phyloP scores from a whole-genome alignment of 2,888 invertebrate species.

The Petrolisthes cinctipes region DNA sequence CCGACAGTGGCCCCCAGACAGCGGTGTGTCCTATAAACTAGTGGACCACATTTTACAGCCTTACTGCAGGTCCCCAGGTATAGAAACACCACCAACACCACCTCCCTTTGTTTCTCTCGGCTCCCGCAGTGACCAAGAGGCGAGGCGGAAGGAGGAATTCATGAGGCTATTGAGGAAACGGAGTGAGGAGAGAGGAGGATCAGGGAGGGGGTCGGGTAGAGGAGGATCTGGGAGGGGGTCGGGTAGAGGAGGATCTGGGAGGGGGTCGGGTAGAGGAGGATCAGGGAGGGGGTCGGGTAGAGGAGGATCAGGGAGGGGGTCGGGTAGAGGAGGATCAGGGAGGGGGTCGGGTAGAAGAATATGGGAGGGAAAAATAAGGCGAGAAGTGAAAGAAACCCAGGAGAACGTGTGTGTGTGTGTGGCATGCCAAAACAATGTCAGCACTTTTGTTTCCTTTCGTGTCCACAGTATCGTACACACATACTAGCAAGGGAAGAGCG shows the following conservation, averaged over 20 bases:
- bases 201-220: too few relatives aligned
- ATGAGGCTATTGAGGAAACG: neutral
- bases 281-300: neutral
- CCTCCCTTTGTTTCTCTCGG: too few relatives aligned
- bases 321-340: neutral
- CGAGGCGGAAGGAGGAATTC: neutral
- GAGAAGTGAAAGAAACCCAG: neutral
- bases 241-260: neutral
- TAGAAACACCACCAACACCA: too few relatives aligned
- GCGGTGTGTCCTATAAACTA: too few relatives aligned
- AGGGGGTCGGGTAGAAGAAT: neutral
- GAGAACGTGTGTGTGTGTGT: conserved; percentile 20
- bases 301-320: too few relatives aligned
- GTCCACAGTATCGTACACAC: neutral
- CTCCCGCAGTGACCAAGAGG: neutral
- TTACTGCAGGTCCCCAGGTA: too few relatives aligned
- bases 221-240: neutral
- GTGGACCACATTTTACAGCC: too few relatives aligned
- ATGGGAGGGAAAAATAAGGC: neutral
- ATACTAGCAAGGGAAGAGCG: neutral
- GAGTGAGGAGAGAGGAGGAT: neutral
- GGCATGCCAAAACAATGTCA: neutral
- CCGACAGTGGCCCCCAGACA: too few relatives aligned
- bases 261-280: neutral
- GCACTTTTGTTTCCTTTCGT: neutral